Conservation (phyloP, 2,888 invertebrate genomes). For the Mythimna pallens region DNA sequence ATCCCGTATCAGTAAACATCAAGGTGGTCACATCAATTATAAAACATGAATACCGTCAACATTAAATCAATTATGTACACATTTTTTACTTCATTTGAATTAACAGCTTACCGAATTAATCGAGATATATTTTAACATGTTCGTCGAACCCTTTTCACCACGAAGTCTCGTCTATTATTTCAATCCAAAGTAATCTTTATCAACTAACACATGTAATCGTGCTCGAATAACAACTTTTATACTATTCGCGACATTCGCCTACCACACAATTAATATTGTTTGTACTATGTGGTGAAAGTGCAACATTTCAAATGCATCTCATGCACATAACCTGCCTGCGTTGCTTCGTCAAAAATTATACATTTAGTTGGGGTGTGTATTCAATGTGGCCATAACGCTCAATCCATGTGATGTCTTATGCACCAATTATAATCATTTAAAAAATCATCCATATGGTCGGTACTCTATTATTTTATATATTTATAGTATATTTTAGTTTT, state of each 20-base stretch:
- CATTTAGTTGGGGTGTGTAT: constrained; percentile 26
- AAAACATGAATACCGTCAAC: constrained; percentile 25
- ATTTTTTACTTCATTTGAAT: constrained; percentile 46
- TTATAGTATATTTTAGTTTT: constrained; percentile 55
- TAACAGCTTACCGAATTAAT: constrained; percentile 34
- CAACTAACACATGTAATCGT: constrained; percentile 31
- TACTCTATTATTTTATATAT: constrained; percentile 42
- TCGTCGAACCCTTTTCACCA: constrained; percentile 55
- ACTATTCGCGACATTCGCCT: constrained; percentile 35
- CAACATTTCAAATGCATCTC: constrained; percentile 44
- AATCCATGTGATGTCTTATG: constrained; percentile 48
- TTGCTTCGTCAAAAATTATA: constrained; percentile 34
- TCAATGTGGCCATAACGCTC: constrained; percentile 21
- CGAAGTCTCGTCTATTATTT: constrained; percentile 45
- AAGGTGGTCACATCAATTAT: constrained; percentile 39
- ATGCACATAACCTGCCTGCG: constrained; percentile 35
- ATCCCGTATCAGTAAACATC: constrained; percentile 26
- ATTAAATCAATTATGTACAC: constrained; percentile 48
- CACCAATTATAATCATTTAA: constrained; percentile 32
- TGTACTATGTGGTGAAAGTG: constrained; percentile 59
- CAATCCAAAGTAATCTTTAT: constrained; percentile 30
- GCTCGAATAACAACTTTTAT: constrained; percentile 36
- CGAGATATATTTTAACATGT: constrained; percentile 29
- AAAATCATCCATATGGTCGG: constrained; percentile 40
- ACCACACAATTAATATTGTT: constrained; percentile 46